These are phyloP conservation scores for Ruditapes philippinarum DNA, from an alignment of 1,140 invertebrate species.

Conservation along the genomic window DNA sequence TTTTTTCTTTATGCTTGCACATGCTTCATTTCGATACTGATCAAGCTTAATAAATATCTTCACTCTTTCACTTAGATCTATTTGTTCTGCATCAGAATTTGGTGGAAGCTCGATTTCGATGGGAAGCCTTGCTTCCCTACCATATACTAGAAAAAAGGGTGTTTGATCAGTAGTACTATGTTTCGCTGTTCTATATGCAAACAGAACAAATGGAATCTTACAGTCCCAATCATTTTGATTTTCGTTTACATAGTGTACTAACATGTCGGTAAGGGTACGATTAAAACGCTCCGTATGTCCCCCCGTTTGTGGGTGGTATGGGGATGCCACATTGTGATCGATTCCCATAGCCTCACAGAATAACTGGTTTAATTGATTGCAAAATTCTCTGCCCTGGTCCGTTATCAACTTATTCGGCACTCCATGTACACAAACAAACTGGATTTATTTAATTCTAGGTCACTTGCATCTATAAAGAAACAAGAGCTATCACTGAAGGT, in stretches of 20 bases:
- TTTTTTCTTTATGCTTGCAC: not conserved
- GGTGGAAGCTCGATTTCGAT: not conserved
- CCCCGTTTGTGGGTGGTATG: conserved; percentile 62
- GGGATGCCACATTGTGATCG: conserved; percentile 39
- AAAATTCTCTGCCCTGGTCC: conserved; percentile 59
- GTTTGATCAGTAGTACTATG: not conserved
- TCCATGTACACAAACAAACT: conserved; percentile 36
- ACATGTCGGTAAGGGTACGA: conserved; percentile 48
- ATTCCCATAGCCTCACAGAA: conserved; percentile 58
- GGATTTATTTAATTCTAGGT: not conserved
- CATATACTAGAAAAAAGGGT: conserved; percentile 1
- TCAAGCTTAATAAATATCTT: too few relatives aligned
- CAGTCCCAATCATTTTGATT: conserved; percentile 29
- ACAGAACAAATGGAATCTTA: not conserved
- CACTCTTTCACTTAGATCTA: not conserved
- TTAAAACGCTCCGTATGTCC: conserved; percentile 71
- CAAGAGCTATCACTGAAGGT: too few relatives aligned
- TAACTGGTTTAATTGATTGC: conserved; percentile 31
- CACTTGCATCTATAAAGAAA: too few relatives aligned
- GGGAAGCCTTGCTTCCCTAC: not conserved
- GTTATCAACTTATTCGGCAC: conserved; percentile 48
- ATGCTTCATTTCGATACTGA: not conserved
- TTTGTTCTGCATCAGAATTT: not conserved
- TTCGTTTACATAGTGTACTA: conserved; percentile 1
- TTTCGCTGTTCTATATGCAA: not conserved